These are phyloP conservation scores for Meloidogyne hapla DNA, from an alignment of 1,140 invertebrate genomes.

Conservation along the genomic window DNA sequence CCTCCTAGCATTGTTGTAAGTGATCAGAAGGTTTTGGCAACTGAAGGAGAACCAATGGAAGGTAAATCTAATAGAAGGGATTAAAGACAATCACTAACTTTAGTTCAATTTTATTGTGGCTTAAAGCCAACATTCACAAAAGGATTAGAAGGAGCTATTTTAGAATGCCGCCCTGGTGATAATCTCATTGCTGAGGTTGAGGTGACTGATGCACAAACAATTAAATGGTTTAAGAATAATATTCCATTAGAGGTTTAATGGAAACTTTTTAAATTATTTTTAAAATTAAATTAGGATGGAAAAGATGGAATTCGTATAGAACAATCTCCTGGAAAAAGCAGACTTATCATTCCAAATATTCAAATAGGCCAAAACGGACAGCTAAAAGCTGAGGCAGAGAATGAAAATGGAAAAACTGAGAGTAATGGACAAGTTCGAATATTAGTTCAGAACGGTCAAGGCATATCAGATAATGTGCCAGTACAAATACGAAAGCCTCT, in stretches of 20 bases:
- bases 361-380: slow-evolving; percentile 38
- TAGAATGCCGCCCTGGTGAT: slow-evolving; percentile 18
- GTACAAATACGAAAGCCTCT: background rate
- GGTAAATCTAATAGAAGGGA: background rate
- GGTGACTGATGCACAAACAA: slow-evolving; percentile 38
- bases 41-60: slow-evolving; percentile 15
- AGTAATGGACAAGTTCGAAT: slow-evolving; percentile 23
- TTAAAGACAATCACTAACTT: background rate
- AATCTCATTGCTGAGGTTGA: slow-evolving; percentile 33
- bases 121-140: slow-evolving; percentile 29
- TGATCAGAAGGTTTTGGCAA: background rate
- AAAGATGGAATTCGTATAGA: slow-evolving; percentile 50
- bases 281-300: slow-evolving; percentile 40
- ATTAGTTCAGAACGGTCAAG: background rate
- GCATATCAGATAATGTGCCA: background rate
- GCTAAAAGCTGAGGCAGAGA: slow-evolving; percentile 48
- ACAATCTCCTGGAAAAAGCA: slow-evolving; percentile 9
- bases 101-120: slow-evolving; percentile 13
- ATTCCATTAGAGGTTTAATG: slow-evolving; percentile 43
- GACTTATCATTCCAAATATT: slow-evolving; percentile 51
- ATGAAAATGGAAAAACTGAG: slow-evolving; percentile 54
- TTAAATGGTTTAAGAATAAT: slow-evolving; percentile 58
- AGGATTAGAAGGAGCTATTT: slow-evolving; percentile 2
- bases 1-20: background rate
- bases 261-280: background rate